Percentiles rank a stretch among this genome's conserved stretches.
These are phyloP conservation scores for Neodiprion fabricii DNA, from an alignment of 1,140 invertebrate genomes.

Conservation along the genomic window DNA sequence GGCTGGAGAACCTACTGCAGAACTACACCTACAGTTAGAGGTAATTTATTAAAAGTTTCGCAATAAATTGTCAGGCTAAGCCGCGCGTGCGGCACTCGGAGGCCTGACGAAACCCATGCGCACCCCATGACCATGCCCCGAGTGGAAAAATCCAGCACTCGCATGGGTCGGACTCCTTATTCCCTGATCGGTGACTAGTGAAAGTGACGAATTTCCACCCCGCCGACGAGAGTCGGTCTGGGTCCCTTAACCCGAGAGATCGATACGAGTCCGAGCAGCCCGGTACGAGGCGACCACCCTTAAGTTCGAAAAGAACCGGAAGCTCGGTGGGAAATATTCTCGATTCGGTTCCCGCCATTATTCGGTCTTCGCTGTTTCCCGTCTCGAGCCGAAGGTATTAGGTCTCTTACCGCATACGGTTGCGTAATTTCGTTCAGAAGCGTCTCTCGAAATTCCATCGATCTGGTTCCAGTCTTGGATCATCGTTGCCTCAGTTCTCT, in stretches of 20 bases:
- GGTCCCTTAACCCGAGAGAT: background rate
- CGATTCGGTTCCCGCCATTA: too few relatives aligned
- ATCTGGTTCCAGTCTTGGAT: too few relatives aligned
- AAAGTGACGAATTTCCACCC: background rate
- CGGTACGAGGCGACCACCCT: background rate
- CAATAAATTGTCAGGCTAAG: background rate
- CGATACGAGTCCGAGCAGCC: background rate
- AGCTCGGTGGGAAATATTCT: background rate
- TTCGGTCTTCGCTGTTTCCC: too few relatives aligned
- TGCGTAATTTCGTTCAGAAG: too few relatives aligned
- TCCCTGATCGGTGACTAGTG: too few relatives aligned
- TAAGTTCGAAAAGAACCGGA: background rate
- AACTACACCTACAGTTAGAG: background rate
- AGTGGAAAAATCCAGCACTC: too few relatives aligned
- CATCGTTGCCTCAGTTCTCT: too few relatives aligned
- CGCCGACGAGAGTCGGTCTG: background rate
- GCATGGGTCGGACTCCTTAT: too few relatives aligned
- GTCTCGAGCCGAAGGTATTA: too few relatives aligned
- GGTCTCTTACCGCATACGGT: too few relatives aligned
- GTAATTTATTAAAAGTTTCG: slow-evolving; percentile 1
- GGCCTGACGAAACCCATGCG: background rate
- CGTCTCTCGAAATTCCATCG: too few relatives aligned
- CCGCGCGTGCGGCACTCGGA: background rate
- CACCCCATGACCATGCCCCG: too few relatives aligned
- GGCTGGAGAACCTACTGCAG: background rate